Evolutionary conservation across 2,113 vertebrate species (phyloP), one percentile per base, ranked within the genome.

Genomic region (Danionella cerebrum): DNA sequence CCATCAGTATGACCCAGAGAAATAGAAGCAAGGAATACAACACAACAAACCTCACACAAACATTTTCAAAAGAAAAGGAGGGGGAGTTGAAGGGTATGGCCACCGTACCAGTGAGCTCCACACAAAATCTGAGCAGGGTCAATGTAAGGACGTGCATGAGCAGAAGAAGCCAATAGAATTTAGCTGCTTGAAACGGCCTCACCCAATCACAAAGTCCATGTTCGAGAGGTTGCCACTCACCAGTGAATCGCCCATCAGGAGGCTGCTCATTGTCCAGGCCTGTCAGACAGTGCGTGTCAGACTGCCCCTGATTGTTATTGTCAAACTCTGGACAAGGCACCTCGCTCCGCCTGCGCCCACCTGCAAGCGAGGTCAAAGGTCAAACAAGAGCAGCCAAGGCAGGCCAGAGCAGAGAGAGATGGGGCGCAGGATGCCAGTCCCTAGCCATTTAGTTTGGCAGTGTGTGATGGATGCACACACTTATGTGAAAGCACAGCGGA

Each of bases 261-360:
- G 93, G 91, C 90, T 92, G 94, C 89, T 94, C 91, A 95, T 97
- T 98, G 92, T 98, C 96, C 94, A 98, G 88, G 87, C 86, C 87
- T 89, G 90, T 93, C 91, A 93, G 89, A 91, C 90, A 92, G 84
- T 91, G 90, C 90, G 89, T 90, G 85, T 88, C 88, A 85, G 84
- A 89, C 78, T 79, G 88, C 82, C 91, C 86, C 90, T 92, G 93
- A 96, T 98, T 98, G 93, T 98, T 98, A 96, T 98, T 98, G 92
- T 94, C 93, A 94, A 91, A 95, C 87, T 93, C 94, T 91, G 92
- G 90, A 92, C 92, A 89, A 80, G 79, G 78, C 67, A 68, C 75
- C 75, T 77, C 70, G 44, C 77, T 81, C 85, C 85, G 87, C 85
- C 83, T 86, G 84, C 85, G 85, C 86, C 88, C 86, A 90, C 88